Conservation (phyloP, 1,140 invertebrate genomes). For the Orius laevigatus region DNA sequence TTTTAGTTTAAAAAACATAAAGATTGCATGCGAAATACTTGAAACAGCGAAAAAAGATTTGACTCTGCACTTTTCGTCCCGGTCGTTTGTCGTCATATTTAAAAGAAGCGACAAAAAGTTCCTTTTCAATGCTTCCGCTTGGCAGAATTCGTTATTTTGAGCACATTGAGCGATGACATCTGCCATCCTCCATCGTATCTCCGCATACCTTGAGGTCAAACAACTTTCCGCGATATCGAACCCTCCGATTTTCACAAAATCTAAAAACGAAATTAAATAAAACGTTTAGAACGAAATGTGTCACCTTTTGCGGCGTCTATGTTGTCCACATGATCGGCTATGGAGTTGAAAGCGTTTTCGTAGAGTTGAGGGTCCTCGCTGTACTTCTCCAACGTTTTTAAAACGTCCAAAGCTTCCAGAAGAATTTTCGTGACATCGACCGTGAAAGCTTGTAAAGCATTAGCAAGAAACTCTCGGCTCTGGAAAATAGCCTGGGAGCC, state of each 20-base stretch:
- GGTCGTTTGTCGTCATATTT: conserved; percentile 5
- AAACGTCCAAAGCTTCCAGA: conserved; percentile 3
- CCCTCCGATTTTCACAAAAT: conserved; percentile 16
- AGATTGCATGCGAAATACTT: conserved; percentile 1
- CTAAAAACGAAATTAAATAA: conserved; percentile 9
- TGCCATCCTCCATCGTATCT: conserved; percentile 14
- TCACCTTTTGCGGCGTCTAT: conserved; percentile 16
- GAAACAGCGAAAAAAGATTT: conserved; percentile 16
- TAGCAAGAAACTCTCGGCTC: conserved; percentile 12
- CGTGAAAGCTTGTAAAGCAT: conserved; percentile 13
- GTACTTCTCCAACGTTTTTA: conserved; percentile 7
- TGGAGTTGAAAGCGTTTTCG: conserved; percentile 10
- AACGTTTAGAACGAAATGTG: background rate
- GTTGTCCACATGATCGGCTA: conserved; percentile 13
- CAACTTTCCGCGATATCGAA: conserved; percentile 9
- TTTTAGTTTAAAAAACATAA: too few relatives aligned
- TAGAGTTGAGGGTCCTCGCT: background rate
- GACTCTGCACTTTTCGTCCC: conserved; percentile 6
- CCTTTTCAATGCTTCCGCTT: conserved; percentile 8
- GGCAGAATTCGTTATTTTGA: conserved; percentile 15
- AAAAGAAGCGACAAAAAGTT: conserved; percentile 3
- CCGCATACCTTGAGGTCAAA: conserved; percentile 2
- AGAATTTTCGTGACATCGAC: conserved; percentile 13
- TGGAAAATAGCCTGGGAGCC: too few relatives aligned
- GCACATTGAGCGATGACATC: conserved; percentile 14